Percentiles rank a stretch among this genome's conserved stretches.
phyloP scores from a whole-genome alignment of 2,113 vertebrate species.

The rat (Rattus norvegicus) region DNA sequence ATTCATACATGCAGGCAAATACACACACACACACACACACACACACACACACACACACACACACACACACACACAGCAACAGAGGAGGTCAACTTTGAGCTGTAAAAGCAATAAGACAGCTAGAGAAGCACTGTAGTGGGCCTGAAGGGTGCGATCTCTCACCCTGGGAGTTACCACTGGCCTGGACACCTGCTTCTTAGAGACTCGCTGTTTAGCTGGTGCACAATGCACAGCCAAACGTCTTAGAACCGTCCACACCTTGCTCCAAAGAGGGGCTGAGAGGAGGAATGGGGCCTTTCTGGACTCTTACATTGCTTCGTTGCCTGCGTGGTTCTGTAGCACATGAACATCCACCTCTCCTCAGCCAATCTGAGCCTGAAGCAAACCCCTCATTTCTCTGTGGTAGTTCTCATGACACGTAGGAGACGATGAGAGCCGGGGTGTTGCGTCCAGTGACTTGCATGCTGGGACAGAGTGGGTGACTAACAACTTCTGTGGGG shows the following conservation, averaged over 20 bases:
- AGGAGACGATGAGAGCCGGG: rapidly evolving
- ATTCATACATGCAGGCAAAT: background rate
- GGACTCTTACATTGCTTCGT: background rate
- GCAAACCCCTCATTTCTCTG: background rate
- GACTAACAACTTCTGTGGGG: rapidly evolving
- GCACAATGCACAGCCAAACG: rapidly evolving
- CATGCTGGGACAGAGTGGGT: rapidly evolving
- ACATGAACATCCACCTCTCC: background rate
- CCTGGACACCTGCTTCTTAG: background rate
- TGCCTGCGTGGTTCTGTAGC: background rate
- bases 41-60: background rate
- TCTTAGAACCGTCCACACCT: background rate
- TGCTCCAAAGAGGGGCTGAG: background rate
- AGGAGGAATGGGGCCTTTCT: background rate
- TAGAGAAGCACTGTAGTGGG: rapidly evolving
- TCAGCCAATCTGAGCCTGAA: background rate
- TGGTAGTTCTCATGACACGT: background rate
- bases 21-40: no score
- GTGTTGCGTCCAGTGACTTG: background rate
- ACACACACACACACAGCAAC: background rate
- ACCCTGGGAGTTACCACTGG: rapidly evolving
- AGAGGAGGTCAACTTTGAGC: background rate
- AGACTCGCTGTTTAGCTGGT: background rate
- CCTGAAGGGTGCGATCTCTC: no score
- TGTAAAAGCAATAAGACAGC: rapidly evolving